Evolutionary conservation across 2,113 vertebrate genomes (phyloP).

Genomic region (Aptenodytes patagonicus): DNA sequence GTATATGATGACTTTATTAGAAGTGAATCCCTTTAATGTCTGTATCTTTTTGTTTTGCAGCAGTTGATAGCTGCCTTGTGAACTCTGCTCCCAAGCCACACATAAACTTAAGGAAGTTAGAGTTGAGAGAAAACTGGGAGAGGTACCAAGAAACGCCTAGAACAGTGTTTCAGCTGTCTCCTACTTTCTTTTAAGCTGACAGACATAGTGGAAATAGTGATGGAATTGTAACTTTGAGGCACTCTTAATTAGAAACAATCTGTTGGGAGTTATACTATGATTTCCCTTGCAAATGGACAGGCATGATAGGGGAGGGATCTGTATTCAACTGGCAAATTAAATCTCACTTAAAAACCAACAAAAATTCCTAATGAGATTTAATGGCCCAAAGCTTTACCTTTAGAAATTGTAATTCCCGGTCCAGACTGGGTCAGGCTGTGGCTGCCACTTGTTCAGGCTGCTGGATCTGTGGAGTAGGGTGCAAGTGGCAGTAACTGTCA

Average conservation of each 20-base stretch:
- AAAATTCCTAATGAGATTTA: neutral
- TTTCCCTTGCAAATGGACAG: neutral
- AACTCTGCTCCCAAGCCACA: neutral
- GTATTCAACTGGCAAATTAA: neutral
- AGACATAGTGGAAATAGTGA: neutral
- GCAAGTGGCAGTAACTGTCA: neutral
- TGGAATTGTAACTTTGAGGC: neutral
- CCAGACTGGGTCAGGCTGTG: neutral
- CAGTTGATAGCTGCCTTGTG: conserved; percentile 25
- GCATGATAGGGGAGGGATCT: neutral
- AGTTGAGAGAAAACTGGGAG: neutral
- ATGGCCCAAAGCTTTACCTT: neutral
- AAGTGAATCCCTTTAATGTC: conserved; percentile 46
- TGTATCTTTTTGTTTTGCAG: conserved; percentile 17
- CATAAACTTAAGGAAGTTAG: neutral
- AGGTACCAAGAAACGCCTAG: neutral
- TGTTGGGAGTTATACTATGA: neutral
- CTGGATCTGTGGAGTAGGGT: neutral
- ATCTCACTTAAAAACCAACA: neutral
- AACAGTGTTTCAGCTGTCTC: neutral
- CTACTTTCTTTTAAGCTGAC: neutral
- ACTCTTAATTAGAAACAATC: conserved; percentile 23
- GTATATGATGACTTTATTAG: conserved; percentile 51
- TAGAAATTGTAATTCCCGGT: neutral
- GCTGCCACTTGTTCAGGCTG: neutral